Base-by-base conservation (phyloP, 2,113 vertebrate genomes). In the Lophochroa leadbeateri region DNA sequence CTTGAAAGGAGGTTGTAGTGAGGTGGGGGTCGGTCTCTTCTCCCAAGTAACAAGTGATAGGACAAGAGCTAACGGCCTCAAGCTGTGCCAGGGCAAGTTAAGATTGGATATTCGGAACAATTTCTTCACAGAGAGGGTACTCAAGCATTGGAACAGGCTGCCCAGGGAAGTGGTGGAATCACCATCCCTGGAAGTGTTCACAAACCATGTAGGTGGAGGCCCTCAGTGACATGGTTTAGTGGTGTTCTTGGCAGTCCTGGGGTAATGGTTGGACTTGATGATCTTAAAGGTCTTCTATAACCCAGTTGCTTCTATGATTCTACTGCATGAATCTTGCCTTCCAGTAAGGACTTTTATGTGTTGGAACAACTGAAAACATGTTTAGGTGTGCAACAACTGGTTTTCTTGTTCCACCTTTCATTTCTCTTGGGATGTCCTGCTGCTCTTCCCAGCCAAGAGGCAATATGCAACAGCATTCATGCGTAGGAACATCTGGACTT, bases 401-500 rank as follows among this genome's bases (percentile, higher is more conserved):
- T 79, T 90, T 90, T 91, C 41, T 29, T 88, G 12, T 74, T 86
- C 23, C 8, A 31, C 0, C 8, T 70, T 79, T 24, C 1, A 1
- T 35, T 93, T 85, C 49, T 90, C 3, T 65, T 57, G 49, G 47
- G 57, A 13, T 88, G 20, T 11, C 35, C 12, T 64, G 10, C 49
- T 87, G 46, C 17, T 87, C 17, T 92, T 83, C 41, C 23, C 9
- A 91, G 35, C 57, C 4, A 5, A 71, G 33, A 89, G 33, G 39
- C 27, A 82, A 5, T 61, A n/a, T 2, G 1, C 47, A 72, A 27
- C 47, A 82, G 20, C 55, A 35, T 67, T 35, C 11, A 8, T 2
- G 0, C 0, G 0, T 39, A 11, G 16, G 14, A 29, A 27, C 14
- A 3, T 18, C 57, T 2, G 5, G 9, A 15, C 12, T 82, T 21